Evolutionary conservation across 2,113 vertebrate genomes (phyloP).

Genomic region (Anser cygnoides): DNA sequence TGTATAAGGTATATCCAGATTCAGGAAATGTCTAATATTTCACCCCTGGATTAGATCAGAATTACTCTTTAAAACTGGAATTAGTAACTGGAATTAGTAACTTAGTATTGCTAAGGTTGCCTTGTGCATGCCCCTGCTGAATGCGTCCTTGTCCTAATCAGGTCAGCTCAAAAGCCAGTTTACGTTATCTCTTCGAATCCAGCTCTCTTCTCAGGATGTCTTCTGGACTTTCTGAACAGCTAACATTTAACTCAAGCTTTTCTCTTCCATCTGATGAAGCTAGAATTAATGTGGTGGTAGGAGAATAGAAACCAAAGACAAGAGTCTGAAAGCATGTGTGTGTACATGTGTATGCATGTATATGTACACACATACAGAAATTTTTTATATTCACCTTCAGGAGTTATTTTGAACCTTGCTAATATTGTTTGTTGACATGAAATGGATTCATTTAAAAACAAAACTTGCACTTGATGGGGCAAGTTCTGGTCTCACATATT

Average conservation of each 20-base stretch:
- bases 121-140: not conserved
- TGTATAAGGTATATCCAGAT: rapidly evolving
- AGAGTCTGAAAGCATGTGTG: not conserved
- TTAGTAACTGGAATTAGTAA: not conserved
- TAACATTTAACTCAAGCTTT: not conserved
- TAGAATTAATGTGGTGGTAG: not conserved
- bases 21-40: not conserved
- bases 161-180: not conserved
- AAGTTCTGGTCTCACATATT: not conserved
- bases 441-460: not conserved
- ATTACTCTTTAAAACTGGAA: not conserved
- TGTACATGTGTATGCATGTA: too few relatives aligned
- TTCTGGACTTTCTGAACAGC: not conserved
- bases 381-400: not conserved
- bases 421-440: not conserved
- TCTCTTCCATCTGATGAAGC: not conserved
- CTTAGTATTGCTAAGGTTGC: not conserved
- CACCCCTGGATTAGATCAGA: not conserved
- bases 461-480: not conserved
- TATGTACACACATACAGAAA: not conserved
- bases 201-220: not conserved
- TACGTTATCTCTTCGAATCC: not conserved
- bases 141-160: not conserved
- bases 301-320: not conserved
- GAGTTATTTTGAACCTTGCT: not conserved